These are phyloP conservation scores for Neosilurus mollespiculum DNA, from an alignment of 2,797 vertebrate genomes.

Conservation along the genomic window DNA sequence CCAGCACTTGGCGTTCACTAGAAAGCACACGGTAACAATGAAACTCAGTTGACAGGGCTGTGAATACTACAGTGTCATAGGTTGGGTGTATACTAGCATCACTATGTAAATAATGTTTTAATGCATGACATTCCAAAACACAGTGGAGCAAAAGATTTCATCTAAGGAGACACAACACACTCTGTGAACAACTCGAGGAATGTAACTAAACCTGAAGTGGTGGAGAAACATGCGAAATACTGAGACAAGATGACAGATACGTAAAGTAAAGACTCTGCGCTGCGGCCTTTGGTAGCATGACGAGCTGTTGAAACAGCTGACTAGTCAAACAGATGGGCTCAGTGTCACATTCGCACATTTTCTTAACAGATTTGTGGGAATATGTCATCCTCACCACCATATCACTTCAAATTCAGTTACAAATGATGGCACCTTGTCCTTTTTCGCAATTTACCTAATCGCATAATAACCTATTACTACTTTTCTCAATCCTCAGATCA, in stretches of 20 bases:
- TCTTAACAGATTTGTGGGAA: conserved; percentile 62
- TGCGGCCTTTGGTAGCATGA: conserved; percentile 38
- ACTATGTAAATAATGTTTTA: not conserved
- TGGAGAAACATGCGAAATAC: conserved; percentile 4
- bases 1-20: conserved; percentile 17
- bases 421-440: not conserved
- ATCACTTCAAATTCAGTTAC: not conserved
- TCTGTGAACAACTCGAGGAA: not conserved
- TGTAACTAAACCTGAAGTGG: conserved; percentile 12
- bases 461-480: conserved; percentile 30
- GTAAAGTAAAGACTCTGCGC: conserved; percentile 21
- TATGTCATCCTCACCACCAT: conserved; percentile 62
- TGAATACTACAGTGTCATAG: not conserved
- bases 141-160: not conserved
- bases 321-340: conserved; percentile 55
- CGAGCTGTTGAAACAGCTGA: conserved; percentile 49
- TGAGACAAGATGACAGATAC: conserved; percentile 1
- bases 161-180: not conserved
- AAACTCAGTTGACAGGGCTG: conserved; percentile 34
- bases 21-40: conserved; percentile 32
- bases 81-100: not conserved
- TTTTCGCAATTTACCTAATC: conserved; percentile 53
- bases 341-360: conserved; percentile 48
- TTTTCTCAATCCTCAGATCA: conserved; percentile 20
- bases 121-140: conserved; percentile 2